Percentiles rank a stretch among this genome's conserved stretches.
phyloP scores from a whole-genome alignment of 2,797 vertebrate species.

The Danio albolineatus region DNA sequence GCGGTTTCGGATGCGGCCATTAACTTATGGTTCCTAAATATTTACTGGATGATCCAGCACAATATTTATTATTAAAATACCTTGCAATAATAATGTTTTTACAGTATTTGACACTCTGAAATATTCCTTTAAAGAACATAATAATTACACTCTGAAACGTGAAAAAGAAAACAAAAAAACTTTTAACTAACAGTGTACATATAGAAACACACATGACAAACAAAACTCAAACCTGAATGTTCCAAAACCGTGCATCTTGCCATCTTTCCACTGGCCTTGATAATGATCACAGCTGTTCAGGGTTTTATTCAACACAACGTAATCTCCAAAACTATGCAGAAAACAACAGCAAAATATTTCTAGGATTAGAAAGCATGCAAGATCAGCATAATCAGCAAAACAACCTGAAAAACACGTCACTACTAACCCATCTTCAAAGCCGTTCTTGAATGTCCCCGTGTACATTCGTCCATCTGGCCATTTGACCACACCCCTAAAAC shows the following conservation, averaged over 20 bases:
- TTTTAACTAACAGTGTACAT: neutral
- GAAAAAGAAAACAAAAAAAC: too few species aligned
- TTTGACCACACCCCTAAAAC: slow-evolving; percentile 86
- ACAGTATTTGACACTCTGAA: too few species aligned
- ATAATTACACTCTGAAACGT: too few species aligned
- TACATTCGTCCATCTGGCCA: slow-evolving; percentile 94
- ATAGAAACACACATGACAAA: neutral
- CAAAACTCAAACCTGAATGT: slow-evolving; percentile 83
- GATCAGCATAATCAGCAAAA: neutral
- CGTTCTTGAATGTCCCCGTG: slow-evolving; percentile 90
- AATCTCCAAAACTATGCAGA: slow-evolving; percentile 88
- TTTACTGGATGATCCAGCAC: too few species aligned
- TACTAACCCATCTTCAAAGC: slow-evolving; percentile 93
- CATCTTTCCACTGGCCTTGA: slow-evolving; percentile 94
- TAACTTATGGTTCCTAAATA: too few species aligned
- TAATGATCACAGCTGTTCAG: slow-evolving; percentile 90
- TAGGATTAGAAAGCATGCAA: neutral
- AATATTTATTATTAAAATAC: neutral
- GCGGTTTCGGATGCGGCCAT: too few species aligned
- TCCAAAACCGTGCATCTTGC: slow-evolving; percentile 94
- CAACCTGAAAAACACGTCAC: neutral
- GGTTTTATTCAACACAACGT: slow-evolving; percentile 85
- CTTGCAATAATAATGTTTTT: neutral
- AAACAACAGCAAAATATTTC: neutral
- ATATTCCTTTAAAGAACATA: too few species aligned